These are phyloP conservation scores for Prenolepis imparis DNA, from an alignment of 2,888 invertebrate species.

Conservation along the genomic window DNA sequence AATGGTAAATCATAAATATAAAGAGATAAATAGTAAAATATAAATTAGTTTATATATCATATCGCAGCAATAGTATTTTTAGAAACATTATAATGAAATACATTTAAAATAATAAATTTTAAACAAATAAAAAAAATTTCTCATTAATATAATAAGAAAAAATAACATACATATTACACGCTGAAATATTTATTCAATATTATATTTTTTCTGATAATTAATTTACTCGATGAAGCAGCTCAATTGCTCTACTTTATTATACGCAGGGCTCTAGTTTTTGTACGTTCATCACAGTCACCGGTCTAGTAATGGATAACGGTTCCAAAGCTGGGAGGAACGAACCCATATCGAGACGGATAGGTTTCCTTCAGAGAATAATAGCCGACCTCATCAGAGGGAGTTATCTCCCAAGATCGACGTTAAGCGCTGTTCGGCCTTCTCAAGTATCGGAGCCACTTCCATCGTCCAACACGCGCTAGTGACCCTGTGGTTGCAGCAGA, in stretches of 20 bases:
- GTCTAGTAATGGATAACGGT: conserved; percentile 25
- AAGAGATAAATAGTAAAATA: neutral
- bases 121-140: neutral
- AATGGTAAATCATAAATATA: neutral
- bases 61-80: neutral
- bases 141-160: neutral
- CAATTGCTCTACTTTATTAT: neutral
- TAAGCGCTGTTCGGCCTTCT: conserved; percentile 49
- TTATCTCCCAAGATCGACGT: conserved; percentile 63
- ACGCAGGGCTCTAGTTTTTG: neutral
- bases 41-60: neutral
- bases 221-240: neutral
- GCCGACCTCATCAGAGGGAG: conserved; percentile 60
- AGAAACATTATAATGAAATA: neutral
- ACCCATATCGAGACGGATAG: conserved; percentile 59
- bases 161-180: neutral
- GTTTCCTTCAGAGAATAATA: conserved; percentile 62
- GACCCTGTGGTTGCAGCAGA: conserved; percentile 60
- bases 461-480: conserved; percentile 55
- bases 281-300: neutral
- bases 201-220: neutral
- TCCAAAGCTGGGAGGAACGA: conserved; percentile 2
- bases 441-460: conserved; percentile 67
- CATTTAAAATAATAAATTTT: neutral
- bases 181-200: neutral